Evolutionary conservation across 2,113 vertebrate species (phyloP), one percentile per base, ranked within the genome.

Genomic region (Bombycilla garrulus): DNA sequence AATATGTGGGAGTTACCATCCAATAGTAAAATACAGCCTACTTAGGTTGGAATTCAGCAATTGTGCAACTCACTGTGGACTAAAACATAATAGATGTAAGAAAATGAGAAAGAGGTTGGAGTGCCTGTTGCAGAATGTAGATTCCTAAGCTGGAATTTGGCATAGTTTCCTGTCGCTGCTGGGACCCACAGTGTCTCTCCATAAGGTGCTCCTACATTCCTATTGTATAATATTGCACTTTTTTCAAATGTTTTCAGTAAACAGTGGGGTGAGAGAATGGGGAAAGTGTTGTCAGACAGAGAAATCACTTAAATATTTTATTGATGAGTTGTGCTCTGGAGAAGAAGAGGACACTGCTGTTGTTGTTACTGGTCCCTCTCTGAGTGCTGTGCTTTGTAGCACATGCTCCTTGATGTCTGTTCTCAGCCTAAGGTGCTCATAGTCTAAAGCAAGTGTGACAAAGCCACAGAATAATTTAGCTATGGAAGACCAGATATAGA

Each of bases 151-250:
- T 58, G 35, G 60, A 90, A 71, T 81, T 33, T 66, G 51, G 23
- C 38, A 33, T 51, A 0, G 0, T 57, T 88, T 9, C 2, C n/a
- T 72, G 25, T 65, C 2, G 0, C 10, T 76, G 35, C 7, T 62
- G 70, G 15, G 36, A 33, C 44, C 4, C 16, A 29, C 16, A 17
- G 28, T 42, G n/a, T 40, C 15, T 74, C 48, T 86, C 38, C 18
- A 33, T 60, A 62, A 91, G 56, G 23, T 6, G 3, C 11, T 76
- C 15, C 25, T 58, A 14, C 2, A 3, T 81, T 90, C 53, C 42
- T 90, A 2, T 33, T 48, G 29, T 38, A 61, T 25, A 65, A 61
- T 6, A 9, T 38, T 82, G 26, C 26, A 72, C 44, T 80, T 93
- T 56, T 28, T 64, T 71, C 31, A 42, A 48, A 74, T 71, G 53